Evolutionary conservation across 2,888 invertebrate genomes (phyloP).

Genomic region (Protophormia terraenovae): DNA sequence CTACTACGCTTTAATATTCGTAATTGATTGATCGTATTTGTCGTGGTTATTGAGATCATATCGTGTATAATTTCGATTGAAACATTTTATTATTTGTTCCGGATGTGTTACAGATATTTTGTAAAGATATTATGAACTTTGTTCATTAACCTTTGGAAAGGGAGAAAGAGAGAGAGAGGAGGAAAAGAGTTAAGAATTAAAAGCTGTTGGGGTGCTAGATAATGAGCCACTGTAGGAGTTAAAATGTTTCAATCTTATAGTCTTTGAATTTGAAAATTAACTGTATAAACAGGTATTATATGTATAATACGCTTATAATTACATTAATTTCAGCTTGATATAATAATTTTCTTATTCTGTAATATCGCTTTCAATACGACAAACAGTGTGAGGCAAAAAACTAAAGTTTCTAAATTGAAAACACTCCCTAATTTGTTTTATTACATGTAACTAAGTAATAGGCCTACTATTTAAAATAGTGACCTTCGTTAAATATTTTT

Average conservation of each 20-base stretch:
- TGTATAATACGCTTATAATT: neutral
- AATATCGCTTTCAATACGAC: no score
- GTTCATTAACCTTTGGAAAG: slow-evolving; percentile 43
- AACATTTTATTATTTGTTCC: slow-evolving; percentile 51
- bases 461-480: neutral
- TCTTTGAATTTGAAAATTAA: neutral
- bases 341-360: no score
- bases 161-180: neutral
- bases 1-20: neutral
- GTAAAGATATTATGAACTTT: slow-evolving; percentile 35
- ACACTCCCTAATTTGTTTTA: no score
- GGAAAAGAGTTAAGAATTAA: neutral
- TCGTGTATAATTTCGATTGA: slow-evolving; percentile 23
- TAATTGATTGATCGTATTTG: slow-evolving; percentile 52
- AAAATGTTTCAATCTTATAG: neutral
- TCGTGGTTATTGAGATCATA: slow-evolving; percentile 38
- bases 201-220: neutral
- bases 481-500: neutral
- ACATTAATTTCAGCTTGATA: neutral
- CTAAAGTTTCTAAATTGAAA: no score
- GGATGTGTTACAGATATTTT: slow-evolving; percentile 43
- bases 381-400: no score
- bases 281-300: neutral
- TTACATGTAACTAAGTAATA: no score
- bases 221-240: neutral